Evolutionary conservation across 1,140 invertebrate genomes (phyloP).

Genomic region (Artemia franciscana): DNA sequence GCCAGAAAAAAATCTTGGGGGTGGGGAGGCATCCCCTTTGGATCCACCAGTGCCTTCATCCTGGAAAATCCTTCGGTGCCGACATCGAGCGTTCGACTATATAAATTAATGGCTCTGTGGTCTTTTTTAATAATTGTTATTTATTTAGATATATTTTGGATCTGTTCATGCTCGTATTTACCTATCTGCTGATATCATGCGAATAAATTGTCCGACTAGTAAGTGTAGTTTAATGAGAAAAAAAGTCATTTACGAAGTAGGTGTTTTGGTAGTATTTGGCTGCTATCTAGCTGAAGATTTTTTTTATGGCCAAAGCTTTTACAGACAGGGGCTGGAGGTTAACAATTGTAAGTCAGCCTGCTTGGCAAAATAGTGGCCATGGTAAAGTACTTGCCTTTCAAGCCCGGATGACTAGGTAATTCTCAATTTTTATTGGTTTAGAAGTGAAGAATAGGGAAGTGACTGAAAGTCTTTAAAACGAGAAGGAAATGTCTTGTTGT

Average conservation of each 20-base stretch:
- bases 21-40: no score
- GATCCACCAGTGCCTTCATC: no score
- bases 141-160: slow-evolving; percentile 95
- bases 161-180: slow-evolving; percentile 91
- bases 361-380: slow-evolving; percentile 71
- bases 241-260: slow-evolving; percentile 65
- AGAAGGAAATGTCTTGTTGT: no score
- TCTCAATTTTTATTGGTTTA: no score
- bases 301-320: slow-evolving; percentile 83
- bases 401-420: slow-evolving; percentile 49
- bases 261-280: slow-evolving; percentile 71
- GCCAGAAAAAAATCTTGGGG: no score
- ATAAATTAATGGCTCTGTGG: no score
- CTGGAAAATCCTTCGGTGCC: no score
- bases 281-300: slow-evolving; percentile 95
- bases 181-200: slow-evolving; percentile 63
- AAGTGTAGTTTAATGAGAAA: slow-evolving; percentile 92
- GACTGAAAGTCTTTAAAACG: no score
- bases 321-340: slow-evolving; percentile 56
- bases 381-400: slow-evolving; percentile 66
- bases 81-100: no score
- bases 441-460: no score
- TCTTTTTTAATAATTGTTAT: no score
- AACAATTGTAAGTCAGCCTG: slow-evolving; percentile 60
- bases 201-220: slow-evolving; percentile 91